Evolutionary conservation across 2,797 vertebrate genomes (phyloP).

Genomic region (Phyllotis vaccarum): DNA sequence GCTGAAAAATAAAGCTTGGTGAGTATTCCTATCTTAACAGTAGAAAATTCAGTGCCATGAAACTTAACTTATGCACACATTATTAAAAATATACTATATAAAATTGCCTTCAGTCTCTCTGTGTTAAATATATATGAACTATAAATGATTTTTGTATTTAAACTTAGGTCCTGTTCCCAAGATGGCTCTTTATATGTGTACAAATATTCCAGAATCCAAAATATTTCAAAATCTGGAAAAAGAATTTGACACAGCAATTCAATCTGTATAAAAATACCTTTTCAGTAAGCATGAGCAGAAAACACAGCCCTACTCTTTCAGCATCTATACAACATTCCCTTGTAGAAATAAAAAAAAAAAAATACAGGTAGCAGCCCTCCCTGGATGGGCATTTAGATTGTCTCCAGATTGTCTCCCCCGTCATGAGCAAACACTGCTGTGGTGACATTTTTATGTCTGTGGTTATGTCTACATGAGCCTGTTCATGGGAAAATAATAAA

Average conservation of each 20-base stretch:
- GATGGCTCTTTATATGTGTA: not conserved
- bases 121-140: not conserved
- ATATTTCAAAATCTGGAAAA: not conserved
- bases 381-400: slow-evolving; percentile 5
- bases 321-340: not conserved
- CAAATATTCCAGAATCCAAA: not conserved
- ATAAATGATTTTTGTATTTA: not conserved
- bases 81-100: not conserved
- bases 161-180: not conserved
- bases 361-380: not conserved
- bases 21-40: not conserved
- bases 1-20: not conserved
- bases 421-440: not conserved
- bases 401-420: too few relatives aligned
- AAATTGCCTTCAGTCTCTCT: not conserved
- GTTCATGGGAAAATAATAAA: not conserved
- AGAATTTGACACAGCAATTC: not conserved
- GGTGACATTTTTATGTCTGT: not conserved
- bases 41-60: not conserved
- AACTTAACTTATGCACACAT: not conserved
- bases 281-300: slow-evolving; percentile 32
- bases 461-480: not conserved
- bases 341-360: slow-evolving; percentile 3
- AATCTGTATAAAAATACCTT: not conserved
- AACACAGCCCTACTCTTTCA: not conserved